A percentile compares a stretch with the other conserved stretches of the same genome.
Conservation (phyloP, 2,113 vertebrate species). For the Pseudois nayaur region DNA sequence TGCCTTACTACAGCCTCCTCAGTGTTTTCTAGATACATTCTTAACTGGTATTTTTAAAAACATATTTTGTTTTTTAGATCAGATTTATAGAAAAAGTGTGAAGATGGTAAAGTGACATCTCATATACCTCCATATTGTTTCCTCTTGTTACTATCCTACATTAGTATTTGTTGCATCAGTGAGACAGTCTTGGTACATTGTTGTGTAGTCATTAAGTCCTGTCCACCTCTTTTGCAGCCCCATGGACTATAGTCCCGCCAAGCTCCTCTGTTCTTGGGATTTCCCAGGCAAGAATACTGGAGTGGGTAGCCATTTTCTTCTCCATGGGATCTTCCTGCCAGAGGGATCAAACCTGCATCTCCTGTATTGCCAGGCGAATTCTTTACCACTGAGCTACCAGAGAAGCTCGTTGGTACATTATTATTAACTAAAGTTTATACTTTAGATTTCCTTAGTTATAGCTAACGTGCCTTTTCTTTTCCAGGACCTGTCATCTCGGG, state of each 20-base stretch:
- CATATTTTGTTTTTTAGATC: neutral
- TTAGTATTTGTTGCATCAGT: neutral
- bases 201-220: neutral
- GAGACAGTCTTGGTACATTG: neutral
- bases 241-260: neutral
- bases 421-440: neutral
- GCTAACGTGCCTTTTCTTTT: neutral
- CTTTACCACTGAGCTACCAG: neutral
- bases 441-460: neutral
- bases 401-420: neutral
- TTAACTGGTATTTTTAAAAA: neutral
- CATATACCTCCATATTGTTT: neutral
- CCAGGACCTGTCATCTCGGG: neutral
- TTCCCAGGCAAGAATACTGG: neutral
- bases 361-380: neutral
- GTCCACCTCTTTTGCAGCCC: neutral
- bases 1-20: neutral
- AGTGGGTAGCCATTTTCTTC: neutral
- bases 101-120: neutral
- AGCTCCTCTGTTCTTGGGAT: neutral
- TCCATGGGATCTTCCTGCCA: neutral
- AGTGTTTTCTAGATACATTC: neutral
- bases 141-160: neutral
- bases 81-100: conserved; percentile 21
- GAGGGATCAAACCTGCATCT: neutral